Evolutionary conservation across 2,888 invertebrate genomes (phyloP), one percentile per base, ranked within the genome.

Genomic region (Volucella zonaria): DNA sequence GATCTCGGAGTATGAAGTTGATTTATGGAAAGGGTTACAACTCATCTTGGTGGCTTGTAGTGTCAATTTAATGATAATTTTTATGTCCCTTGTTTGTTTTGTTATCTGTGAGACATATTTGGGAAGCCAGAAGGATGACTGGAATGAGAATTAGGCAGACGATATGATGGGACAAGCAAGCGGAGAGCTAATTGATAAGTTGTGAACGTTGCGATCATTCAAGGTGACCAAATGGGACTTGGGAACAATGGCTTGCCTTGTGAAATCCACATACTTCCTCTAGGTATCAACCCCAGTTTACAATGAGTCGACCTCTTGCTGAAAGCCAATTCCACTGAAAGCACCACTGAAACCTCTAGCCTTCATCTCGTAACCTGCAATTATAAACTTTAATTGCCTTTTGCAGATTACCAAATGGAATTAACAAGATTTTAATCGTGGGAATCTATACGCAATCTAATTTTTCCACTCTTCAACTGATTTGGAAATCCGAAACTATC

Each of bases 1-100:
- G 45, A 52, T 15, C 38, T 12, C 58, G 67, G 51, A 42, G 58
- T 49, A 74, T 56, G 74, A 62, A 56, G 61, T 81, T 85, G 85
- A 85, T 85, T 85, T 85, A 85, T 85, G 67, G 56, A 76, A 85
- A 85, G 85, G 73, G 80, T 81, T 77, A 51, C 15, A 52, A 68
- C 77, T 76, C 76, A 85, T 81, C 67, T 81, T 81, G 81, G 81
- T 76, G 81, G 80, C 70, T 81, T 68, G 67, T 66, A 75, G 75
- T 76, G 67, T 81, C 81, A 85, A 73, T 73, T 66, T 81, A 76
- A 81, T 81, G 81, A 77, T 77, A 73, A 68, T 76, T 73, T 81
- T 73, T 38, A 15, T 73, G 14, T 74, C 42, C 10, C 56, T 42
- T 49, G 4, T 43, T 31, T 77, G 18, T 58, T 8, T 54, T 14